Evolutionary conservation across 2,888 invertebrate genomes (phyloP), one percentile per base, ranked within the genome.

Genomic region (Rotaria macrura): DNA sequence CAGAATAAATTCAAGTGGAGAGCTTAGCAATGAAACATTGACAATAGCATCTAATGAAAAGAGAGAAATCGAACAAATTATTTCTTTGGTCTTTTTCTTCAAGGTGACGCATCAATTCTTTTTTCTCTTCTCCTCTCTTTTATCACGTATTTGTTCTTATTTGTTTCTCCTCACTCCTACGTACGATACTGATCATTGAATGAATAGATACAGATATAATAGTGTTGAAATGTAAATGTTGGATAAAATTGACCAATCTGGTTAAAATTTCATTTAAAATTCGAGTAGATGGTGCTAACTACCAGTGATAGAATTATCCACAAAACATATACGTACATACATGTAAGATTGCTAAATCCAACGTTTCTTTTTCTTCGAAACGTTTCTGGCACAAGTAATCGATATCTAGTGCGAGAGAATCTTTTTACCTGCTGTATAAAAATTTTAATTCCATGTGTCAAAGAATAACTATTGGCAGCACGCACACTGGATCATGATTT

Each of bases 11-110:
- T 10, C 0, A 14, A 47, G 14, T 29, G 9, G 65, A 65, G 65
- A 65, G 65, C 65, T 65, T 65, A 65, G 65, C 65, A 65, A 65
- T 65, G 65, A 65, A 65, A 34, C 65, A 65, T 65, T 65, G 34
- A 34, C 65, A 38, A 34, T 34, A 65, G 65, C 34, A 65, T 65
- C 65, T 65, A 65, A 65, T 2, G 14, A 65, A 65, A 65, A 65
- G 5, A 34, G 9, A 54, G 14, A 54, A 54, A 25, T 25, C 25
- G 9, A 1, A 54, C 23, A 54, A 54, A 54, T 9, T 52, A 52
- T 23, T 52, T 23, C 4, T 52, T 52, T 5, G n/a, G 7, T 54
- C 2, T 54, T 54, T 7, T 23, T 54, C 0, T 54, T 54, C 54
- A 54, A 54, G 54, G 54, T 25, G 54, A 54, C 2, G 5, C 2